Evolutionary conservation across 2,797 vertebrate species (phyloP).

Genomic region (Trematomus bernacchii): DNA sequence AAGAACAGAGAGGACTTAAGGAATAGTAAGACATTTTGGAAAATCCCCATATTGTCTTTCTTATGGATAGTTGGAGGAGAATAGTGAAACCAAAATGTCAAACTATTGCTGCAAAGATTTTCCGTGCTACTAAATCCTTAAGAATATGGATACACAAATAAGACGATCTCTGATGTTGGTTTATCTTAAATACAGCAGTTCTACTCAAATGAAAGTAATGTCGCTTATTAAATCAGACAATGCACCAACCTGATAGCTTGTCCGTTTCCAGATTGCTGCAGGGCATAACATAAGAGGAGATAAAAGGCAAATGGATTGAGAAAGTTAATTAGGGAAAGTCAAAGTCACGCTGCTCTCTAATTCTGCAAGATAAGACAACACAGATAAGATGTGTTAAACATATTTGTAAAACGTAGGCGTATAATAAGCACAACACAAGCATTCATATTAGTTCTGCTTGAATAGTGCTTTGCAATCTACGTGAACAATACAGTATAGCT

Average conservation of each 20-base stretch:
- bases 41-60: neutral
- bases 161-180: neutral
- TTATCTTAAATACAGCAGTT: constrained; percentile 15
- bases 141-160: constrained; percentile 4
- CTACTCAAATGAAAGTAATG: constrained; percentile 23
- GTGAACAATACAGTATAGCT: neutral
- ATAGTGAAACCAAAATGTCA: too few relatives aligned
- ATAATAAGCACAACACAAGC: neutral
- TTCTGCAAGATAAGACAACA: constrained; percentile 20
- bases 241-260: constrained; percentile 90
- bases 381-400: neutral
- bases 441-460: neutral
- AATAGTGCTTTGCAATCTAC: neutral
- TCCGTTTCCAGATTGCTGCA: constrained; percentile 93
- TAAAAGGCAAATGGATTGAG: constrained; percentile 27
- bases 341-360: constrained; percentile 36
- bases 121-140: neutral
- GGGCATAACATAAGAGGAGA: constrained; percentile 55
- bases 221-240: constrained; percentile 38
- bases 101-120: neutral
- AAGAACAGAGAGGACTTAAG: neutral
- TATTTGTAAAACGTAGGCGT: neutral
- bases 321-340: constrained; percentile 56
- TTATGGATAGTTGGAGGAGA: too few relatives aligned
- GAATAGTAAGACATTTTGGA: neutral